Evolutionary conservation across 2,888 invertebrate species (phyloP).

Genomic region (Eutolmus rufibarbis): DNA sequence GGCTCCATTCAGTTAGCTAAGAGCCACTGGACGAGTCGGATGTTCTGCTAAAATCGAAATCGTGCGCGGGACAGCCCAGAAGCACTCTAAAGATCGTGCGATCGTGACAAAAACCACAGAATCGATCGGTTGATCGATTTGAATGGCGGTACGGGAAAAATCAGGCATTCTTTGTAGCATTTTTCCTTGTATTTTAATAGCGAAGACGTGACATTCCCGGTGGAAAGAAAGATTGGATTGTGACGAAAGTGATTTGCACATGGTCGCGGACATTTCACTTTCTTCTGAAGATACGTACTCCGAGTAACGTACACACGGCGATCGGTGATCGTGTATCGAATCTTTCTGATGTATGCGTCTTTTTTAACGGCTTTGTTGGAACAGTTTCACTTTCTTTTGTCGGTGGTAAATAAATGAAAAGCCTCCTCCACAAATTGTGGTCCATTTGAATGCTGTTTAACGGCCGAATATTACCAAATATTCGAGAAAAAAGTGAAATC

Average conservation of each 20-base stretch:
- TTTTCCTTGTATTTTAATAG: background rate
- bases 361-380: conserved; percentile 31
- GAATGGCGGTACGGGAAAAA: background rate
- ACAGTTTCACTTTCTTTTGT: conserved; percentile 37
- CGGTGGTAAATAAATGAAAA: conserved; percentile 4
- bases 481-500: conserved; percentile 27
- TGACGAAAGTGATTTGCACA: conserved; percentile 32
- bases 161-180: background rate
- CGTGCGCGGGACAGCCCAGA: background rate
- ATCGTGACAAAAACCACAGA: background rate
- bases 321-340: background rate
- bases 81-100: background rate
- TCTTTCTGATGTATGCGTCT: background rate
- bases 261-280: conserved; percentile 26
- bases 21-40: conserved; percentile 36
- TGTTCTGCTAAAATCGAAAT: conserved; percentile 14
- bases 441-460: background rate
- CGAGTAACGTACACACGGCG: background rate
- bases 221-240: background rate
- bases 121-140: background rate
- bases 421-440: background rate
- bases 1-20: conserved; percentile 39
- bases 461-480: background rate
- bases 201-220: background rate
- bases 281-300: conserved; percentile 4